Base-by-base conservation (phyloP, 2,113 vertebrate genomes). In the Hippocampus mohnikei region DNA sequence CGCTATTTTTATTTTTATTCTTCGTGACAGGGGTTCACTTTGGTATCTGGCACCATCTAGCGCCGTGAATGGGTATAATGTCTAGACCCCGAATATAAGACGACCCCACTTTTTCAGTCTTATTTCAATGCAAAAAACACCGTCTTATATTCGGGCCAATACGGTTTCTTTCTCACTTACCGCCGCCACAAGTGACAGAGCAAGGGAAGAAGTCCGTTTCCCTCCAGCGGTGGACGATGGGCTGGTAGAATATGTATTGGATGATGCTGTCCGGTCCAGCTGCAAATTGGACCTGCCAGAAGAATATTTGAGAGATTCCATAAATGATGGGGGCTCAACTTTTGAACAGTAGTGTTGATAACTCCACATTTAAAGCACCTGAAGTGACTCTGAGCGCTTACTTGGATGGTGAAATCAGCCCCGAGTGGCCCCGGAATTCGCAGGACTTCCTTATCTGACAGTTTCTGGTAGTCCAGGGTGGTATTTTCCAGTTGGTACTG, bases 181-280 rank as follows among this genome's bases (percentile, higher is more conserved):
- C 97, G 93, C 97, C 97, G 84, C 96, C 95, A 83, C 97, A 98
- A 46, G 95, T 95, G 84, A 94, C 95, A 5, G 97, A 98, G 83
- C 97, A 99, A 53, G 97, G 97, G 29, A 97, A 99, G 90, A 98
- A 99, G 88, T 99, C 97, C 0, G 97, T 99, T 89, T 98, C 96
- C 76, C 94, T 95, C 97, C 97, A 99, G 77, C 91, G 94, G 70
- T 99, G 96, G 81, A 94, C 90, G 74, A 99, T 99, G 21, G 96
- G 97, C 78, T 98, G 96, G 74, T 99, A 98, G 89, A 95, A 98
- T 75, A 97, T 95, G 87, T 95, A 98, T 88, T 98, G 97, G 48
- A 95, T 91, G 5, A 94, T 90, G 29, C 95, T 99, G 75, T 98
- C 95, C 0, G 89, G 80, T 21, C 88, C 90, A 63, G 91, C 91